A percentile compares a stretch with the other conserved stretches of the same genome.
Evolutionary conservation across 2,113 vertebrate genomes (phyloP).

Genomic region (Sula dactylatra): DNA sequence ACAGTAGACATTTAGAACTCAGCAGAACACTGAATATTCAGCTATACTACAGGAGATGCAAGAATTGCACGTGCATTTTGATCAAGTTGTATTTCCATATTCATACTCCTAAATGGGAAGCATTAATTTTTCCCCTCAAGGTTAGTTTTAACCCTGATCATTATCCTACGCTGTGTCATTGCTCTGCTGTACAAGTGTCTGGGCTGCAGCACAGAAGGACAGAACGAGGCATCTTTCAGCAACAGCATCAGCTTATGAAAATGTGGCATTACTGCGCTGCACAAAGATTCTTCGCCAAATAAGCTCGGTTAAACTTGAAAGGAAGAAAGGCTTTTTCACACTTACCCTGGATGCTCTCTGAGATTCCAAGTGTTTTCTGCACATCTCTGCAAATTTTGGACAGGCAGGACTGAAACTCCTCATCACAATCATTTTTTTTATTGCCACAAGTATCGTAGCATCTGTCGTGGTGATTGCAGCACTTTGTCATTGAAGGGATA

Average conservation of each 20-base stretch:
- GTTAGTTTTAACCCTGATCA: not conserved
- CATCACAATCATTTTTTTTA: slow-evolving; percentile 90
- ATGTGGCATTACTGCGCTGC: not conserved
- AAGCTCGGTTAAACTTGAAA: not conserved
- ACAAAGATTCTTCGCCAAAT: not conserved
- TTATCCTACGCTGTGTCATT: not conserved
- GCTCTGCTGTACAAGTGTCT: not conserved
- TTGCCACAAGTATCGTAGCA: slow-evolving; percentile 93
- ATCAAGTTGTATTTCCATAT: not conserved
- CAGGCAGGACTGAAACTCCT: slow-evolving; percentile 89
- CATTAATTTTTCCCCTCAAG: not conserved
- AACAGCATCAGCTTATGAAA: not conserved
- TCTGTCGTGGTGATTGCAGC: slow-evolving; percentile 93
- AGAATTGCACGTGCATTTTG: not conserved
- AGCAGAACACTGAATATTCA: not conserved
- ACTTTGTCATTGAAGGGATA: slow-evolving; percentile 96
- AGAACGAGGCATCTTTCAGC: not conserved
- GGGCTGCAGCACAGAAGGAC: not conserved
- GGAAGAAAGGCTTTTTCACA: not conserved
- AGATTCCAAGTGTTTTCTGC: slow-evolving; percentile 88
- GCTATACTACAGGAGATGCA: not conserved
- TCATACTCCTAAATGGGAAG: not conserved
- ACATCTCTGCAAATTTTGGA: slow-evolving; percentile 92
- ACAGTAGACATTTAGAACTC: not conserved
- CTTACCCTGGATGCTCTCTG: slow-evolving; percentile 88